Evolutionary conservation across 53 echinoderm and acorn worm genomes (phyloP).

Genomic region (Henricia sp.): DNA sequence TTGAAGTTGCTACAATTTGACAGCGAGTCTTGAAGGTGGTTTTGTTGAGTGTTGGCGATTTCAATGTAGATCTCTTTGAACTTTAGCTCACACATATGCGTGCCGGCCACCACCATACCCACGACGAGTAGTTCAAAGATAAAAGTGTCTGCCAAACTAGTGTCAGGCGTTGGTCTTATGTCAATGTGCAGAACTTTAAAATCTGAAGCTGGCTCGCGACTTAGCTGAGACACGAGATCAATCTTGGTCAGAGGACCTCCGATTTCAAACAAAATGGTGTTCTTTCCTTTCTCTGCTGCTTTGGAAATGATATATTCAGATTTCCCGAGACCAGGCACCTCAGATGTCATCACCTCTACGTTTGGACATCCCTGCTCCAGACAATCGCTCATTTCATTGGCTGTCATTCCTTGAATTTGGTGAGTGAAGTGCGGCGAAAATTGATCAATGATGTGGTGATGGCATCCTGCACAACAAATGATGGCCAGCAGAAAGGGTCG

Average conservation of each 20-base stretch:
- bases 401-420: constrained; percentile 40
- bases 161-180: constrained; percentile 30
- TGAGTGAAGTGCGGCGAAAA: constrained; percentile 63
- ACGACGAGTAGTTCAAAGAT: constrained; percentile 55
- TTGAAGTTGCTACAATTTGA: constrained; percentile 49
- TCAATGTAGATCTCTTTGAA: constrained; percentile 30
- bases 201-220: neutral
- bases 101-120: constrained; percentile 53
- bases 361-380: constrained; percentile 55
- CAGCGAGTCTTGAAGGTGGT: constrained; percentile 39
- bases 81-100: constrained; percentile 25
- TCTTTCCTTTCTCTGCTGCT: constrained; percentile 24
- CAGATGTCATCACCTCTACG: constrained; percentile 59
- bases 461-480: constrained; percentile 55
- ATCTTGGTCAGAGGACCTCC: constrained; percentile 58
- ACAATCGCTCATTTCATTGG: constrained; percentile 55
- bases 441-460: constrained; percentile 69
- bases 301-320: constrained; percentile 36
- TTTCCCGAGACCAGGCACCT: constrained; percentile 60
- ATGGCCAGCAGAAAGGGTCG: constrained; percentile 38
- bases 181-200: constrained; percentile 50
- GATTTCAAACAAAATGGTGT: neutral
- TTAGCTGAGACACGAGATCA: constrained; percentile 31
- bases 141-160: constrained; percentile 38
- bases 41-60: constrained; percentile 56